phyloP scores from a whole-genome alignment of 2,888 invertebrate genomes.

The Drosophila mettleri region DNA sequence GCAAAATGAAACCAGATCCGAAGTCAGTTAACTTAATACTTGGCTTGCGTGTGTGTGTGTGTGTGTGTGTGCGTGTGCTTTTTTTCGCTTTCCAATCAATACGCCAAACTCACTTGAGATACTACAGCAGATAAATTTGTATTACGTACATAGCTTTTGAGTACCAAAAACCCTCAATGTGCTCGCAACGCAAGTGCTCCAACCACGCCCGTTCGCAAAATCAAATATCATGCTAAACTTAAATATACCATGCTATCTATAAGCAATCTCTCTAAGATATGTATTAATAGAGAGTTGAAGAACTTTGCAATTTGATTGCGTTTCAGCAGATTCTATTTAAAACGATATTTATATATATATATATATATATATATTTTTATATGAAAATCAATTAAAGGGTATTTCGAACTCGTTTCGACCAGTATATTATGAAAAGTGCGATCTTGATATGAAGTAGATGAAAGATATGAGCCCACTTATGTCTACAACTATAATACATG shows the following conservation, averaged over 20 bases:
- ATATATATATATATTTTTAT: not conserved
- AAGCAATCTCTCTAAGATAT: not conserved
- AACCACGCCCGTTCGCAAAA: not conserved
- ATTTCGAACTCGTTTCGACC: not conserved
- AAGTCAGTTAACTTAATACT: conserved; percentile 20
- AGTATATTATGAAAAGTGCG: conserved; percentile 8
- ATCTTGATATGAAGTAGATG: conserved; percentile 45
- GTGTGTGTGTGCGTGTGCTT: not conserved
- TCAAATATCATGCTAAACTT: not conserved
- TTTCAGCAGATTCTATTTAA: not conserved
- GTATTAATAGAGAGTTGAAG: conserved; percentile 1
- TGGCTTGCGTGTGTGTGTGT: not conserved
- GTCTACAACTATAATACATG: conserved; percentile 16
- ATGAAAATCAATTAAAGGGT: conserved; percentile 22
- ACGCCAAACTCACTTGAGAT: conserved; percentile 45
- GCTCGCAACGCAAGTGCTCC: conserved; percentile 21
- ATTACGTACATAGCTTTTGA: conserved; percentile 23
- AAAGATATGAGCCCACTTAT: conserved; percentile 25
- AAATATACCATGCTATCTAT: conserved; percentile 5
- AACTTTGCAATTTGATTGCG: not conserved
- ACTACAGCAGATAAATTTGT: conserved; percentile 46
- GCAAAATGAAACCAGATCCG: conserved; percentile 41
- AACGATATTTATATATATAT: not conserved
- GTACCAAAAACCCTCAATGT: conserved; percentile 27
- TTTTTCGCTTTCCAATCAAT: conserved; percentile 17